Evolutionary conservation across 2,113 vertebrate species (phyloP), one percentile per base, ranked within the genome.

Genomic region (Aegotheles bennettii): DNA sequence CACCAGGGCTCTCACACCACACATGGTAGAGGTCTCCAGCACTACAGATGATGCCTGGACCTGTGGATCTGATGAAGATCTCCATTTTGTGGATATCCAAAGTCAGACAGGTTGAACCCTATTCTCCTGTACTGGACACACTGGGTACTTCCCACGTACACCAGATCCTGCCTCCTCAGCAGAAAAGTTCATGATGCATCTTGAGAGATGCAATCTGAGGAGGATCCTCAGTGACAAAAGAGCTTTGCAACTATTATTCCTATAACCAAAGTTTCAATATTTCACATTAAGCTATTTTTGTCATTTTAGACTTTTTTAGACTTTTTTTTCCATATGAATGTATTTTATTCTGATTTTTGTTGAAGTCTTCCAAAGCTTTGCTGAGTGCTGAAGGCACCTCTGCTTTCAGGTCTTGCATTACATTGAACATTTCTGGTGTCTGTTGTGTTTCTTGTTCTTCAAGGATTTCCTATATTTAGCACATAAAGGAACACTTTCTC

Each of bases 141-240:
- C 4, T 59, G 48, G 25, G 31, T n/a, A 71, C 2, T 29, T 60
- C n/a, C 28, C 3, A 0, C 2, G 1, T 18, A 23, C 20, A 80
- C 28, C 35, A 4, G 26, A 31, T 31, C 18, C 11, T 18, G 36
- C 5, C 15, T 57, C 48, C 70, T 29, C 42, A 43, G 19, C 26
- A 45, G 50, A 33, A 45, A 19, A 28, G 16, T 7, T 42, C 50
- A 11, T 54, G 28, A 15, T 10, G 45, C 26, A 36, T 29, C 23
- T 16, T 28, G 26, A 42, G 26, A 93, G 48, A 74, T 68, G 50
- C 53, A 85, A 1, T 26, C 38, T 13, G 10, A 70, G 16, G 10
- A 54, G n/a, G 14, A 65, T 3, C 64, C 35, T n/a, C 50, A 17
- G 23, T 4, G 5, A 5, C 8, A 69, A 48, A 51, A 40, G 16